phyloP scores from a whole-genome alignment of 92 coral and sea anemone genomes.

The Phenganax marumi region DNA sequence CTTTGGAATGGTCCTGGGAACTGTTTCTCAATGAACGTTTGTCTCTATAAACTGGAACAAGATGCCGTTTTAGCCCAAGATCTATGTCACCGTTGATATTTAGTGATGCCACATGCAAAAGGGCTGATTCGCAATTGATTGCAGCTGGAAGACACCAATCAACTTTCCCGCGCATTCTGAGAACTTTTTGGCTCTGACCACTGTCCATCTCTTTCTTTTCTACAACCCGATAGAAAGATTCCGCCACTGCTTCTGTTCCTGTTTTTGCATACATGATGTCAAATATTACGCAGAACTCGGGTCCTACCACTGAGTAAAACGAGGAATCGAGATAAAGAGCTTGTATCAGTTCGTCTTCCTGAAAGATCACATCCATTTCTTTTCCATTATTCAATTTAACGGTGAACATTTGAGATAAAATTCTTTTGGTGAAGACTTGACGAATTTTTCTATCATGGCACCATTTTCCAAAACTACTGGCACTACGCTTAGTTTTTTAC shows the following conservation, averaged over 20 bases:
- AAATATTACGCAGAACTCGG: constrained; percentile 5
- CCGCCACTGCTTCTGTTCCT: neutral
- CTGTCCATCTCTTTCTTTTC: neutral
- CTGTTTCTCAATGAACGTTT: too few species aligned
- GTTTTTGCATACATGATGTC: constrained; percentile 12
- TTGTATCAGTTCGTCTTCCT: neutral
- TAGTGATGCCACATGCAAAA: neutral
- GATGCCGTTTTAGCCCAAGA: too few species aligned
- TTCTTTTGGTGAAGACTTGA: too few species aligned
- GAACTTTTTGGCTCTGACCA: neutral
- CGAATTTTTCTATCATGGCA: too few species aligned
- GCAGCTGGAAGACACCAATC: constrained; percentile 4
- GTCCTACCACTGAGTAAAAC: constrained; percentile 8
- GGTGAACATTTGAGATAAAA: neutral
- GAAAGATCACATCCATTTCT: neutral
- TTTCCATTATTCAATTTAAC: neutral
- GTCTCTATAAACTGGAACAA: too few species aligned
- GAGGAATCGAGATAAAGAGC: neutral
- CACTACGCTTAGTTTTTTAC: too few species aligned
- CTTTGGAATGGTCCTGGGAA: too few species aligned
- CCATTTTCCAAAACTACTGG: too few species aligned
- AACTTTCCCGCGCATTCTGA: neutral
- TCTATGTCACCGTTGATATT: neutral
- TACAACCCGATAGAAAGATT: neutral
- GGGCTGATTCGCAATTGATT: neutral